Base-by-base conservation (phyloP, 2,797 vertebrate genomes). In the Lithobates pipiens region DNA sequence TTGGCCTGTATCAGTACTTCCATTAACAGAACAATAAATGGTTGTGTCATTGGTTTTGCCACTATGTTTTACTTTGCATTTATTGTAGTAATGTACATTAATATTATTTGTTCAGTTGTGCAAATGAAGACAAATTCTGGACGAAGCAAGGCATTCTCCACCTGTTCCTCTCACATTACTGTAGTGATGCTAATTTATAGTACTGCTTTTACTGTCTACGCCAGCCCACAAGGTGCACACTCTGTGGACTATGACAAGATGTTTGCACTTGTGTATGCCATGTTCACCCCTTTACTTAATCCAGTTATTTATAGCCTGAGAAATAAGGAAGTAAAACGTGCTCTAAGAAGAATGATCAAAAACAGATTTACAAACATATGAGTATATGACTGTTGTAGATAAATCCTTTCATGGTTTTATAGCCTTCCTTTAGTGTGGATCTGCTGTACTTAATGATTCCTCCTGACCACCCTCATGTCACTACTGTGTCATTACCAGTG, bases 231-330 rank as follows among this genome's bases (percentile, higher is more conserved):
- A 0, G 18, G 86, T 18, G 63, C 82, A 61, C 71, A 85, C 44
- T 88, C 88, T 25, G 84, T 86, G 29, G 89, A 90, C 88, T 76
- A 76, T 13, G 88, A 91, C 65, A 90, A 89, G 80, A 86, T 89
- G 71, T 84, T 90, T 29, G 72, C 90, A 46, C 78, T 92, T 63
- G 54, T 91, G 25, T 91, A 91, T 86, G 29, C 79, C 5, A 88
- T 89, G 15, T 77, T 91, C 67, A 90, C 80, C 0, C 89, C 91
- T 27, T 89, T 90, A 80, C 68, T 93, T n/a, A 92, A 92, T 68
- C 91, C 90, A 67, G 86, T 92, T 8, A 90, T 92, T 71, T 91
- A 91, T 23, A 92, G 89, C 76, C 42, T 93, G 75, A 29, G 86
- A 61, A 93, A 93, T 68, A 91, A 92, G 42, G 89, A 92, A 25